Evolutionary conservation across 2,888 invertebrate genomes (phyloP), one percentile per base, ranked within the genome.

Genomic region (Phlogophora meticulosa): DNA sequence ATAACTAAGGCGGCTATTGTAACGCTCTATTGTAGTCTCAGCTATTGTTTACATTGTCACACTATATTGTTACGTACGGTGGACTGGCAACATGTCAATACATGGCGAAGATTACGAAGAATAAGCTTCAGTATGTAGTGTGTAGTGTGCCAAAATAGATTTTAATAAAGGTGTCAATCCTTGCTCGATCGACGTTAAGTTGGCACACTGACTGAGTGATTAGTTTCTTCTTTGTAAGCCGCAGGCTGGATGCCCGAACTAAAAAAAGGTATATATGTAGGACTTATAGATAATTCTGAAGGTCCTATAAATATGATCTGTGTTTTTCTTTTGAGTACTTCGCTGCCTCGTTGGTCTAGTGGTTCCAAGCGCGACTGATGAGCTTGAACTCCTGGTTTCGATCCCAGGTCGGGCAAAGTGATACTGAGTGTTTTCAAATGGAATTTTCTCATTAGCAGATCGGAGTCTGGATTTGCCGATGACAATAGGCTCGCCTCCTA

Each of bases 161-260:
- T 66, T 59, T 48, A 66, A 71, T 67, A 46, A 42, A 49, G 36
- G 36, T 62, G 40, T 62, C 48, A 51, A 46, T 24, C 53, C 36
- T 58, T 45, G 15, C 28, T 45, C 9, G 17, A 42, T 34, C 42
- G 15, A 17, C 11, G 22, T 2, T 7, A 11, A 20, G 20, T 46
- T 46, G 24, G 20, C 45, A 38, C 10, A 1, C 3, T 20, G 45
- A 40, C 40, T 45, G 4, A 28, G 20, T 34, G 2, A 58, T 53
- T 42, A 28, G n/a, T 20, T 64, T 22, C 36, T 22, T 20, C 0
- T 4, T 10, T 9, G 24, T 5, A 17, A 57, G 11, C 43, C 28
- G 13, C 4, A 20, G 10, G 56, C 4, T 20, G 13, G 13, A 36
- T 38, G 28, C 9, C 2, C 7, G 7, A 2, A 46, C 28, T 45